Evolutionary conservation across 2,888 invertebrate genomes (phyloP), one percentile per base, ranked within the genome.

Genomic region (Ypsolopha sequella): DNA sequence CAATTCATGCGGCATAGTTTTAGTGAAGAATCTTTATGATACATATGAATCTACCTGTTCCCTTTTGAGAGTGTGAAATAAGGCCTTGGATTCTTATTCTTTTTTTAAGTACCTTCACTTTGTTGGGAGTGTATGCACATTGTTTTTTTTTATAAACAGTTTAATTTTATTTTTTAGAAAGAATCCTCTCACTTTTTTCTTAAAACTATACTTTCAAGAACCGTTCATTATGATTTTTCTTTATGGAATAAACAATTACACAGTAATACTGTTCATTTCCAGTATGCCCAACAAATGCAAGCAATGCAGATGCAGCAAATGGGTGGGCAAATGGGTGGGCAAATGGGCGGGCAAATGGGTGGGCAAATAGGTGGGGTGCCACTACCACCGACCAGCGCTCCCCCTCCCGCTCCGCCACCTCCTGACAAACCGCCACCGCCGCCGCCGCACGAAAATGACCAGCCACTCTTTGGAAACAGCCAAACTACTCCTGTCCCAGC

Each of bases 211-310:
- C 4, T 24, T n/a, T n/a, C n/a, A n/a, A n/a, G n/a, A n/a, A n/a
- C n/a, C n/a, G n/a, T n/a, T n/a, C n/a, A 24, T 24, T 4, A 24
- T 24, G 24, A 24, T 24, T 24, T 24, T 24, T 24, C 4, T 3
- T 3, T 9, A 39, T 9, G 39, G 1, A 41, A 41, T 11, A n/a
- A n/a, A 41, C 11, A 41, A 11, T 41, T 7, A 41, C 39, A 39
- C 9, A 44, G 10, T 7, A 46, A 39, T 54, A 35, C 10, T 44
- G 1, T 13, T 36, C 1, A 3, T 39, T 70, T 70, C 50, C 66
- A 87, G 85, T 85, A 79, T 71, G 66, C 75, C 1, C 73, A 80
- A 58, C 86, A 86, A 68, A 70, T 86, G 70, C 80, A 79, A 60
- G 65, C 70, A 33, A 65, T 77, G 53, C 75, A 76, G 55, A 24